These are phyloP conservation scores for Adelphocoris suturalis DNA, from an alignment of 2,888 invertebrate genomes.

Conservation along the genomic window DNA sequence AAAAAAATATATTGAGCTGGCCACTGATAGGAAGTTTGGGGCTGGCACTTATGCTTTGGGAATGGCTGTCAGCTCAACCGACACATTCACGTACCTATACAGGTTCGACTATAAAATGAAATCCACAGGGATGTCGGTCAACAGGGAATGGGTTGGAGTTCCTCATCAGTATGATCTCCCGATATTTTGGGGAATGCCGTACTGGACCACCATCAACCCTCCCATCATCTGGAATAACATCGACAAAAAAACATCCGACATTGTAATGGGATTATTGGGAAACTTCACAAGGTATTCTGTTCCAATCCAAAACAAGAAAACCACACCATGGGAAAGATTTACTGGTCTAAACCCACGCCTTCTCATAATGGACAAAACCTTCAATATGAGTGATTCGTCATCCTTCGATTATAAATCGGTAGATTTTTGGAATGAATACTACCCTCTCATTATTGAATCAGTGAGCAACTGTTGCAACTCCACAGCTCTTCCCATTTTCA, in stretches of 20 bases:
- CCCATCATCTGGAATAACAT: slow-evolving; percentile 85
- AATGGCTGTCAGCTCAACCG: slow-evolving; percentile 81
- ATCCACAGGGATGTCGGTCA: slow-evolving; percentile 82
- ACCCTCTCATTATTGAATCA: slow-evolving; percentile 86
- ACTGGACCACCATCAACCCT: slow-evolving; percentile 81
- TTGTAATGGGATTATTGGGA: slow-evolving; percentile 89
- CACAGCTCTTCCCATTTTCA: slow-evolving; percentile 76
- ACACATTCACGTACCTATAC: slow-evolving; percentile 84
- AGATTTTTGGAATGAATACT: slow-evolving; percentile 91
- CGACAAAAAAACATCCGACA: slow-evolving; percentile 89
- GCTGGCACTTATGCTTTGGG: slow-evolving; percentile 86
- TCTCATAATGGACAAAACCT: slow-evolving; percentile 87
- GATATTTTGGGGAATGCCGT: slow-evolving; percentile 90
- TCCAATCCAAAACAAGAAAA: slow-evolving; percentile 83
- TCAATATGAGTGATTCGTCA: slow-evolving; percentile 86
- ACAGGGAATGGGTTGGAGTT: slow-evolving; percentile 89
- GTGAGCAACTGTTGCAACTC: slow-evolving; percentile 88
- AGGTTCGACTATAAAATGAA: slow-evolving; percentile 83
- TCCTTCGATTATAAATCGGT: slow-evolving; percentile 87
- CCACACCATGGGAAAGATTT: slow-evolving; percentile 88
- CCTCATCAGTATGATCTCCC: slow-evolving; percentile 91
- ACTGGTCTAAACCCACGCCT: slow-evolving; percentile 84
- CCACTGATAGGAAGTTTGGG: slow-evolving; percentile 87
- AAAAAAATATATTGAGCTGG: slow-evolving; percentile 85
- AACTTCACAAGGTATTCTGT: slow-evolving; percentile 88